Evolutionary conservation across 2,888 invertebrate species (phyloP), one percentile per base, ranked within the genome.

Genomic region (Ethmia dodecea): DNA sequence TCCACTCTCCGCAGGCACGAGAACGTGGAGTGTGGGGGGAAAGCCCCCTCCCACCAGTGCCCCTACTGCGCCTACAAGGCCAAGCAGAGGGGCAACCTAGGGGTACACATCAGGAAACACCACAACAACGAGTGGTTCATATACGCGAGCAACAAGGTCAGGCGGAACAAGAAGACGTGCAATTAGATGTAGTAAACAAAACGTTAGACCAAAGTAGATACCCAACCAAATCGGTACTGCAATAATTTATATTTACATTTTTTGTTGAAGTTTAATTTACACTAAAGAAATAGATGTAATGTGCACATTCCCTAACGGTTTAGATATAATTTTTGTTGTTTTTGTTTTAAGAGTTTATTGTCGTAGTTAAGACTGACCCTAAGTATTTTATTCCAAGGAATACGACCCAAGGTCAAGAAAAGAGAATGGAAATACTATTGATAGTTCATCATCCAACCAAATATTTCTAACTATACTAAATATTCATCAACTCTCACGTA

Each of bases 1-100:
- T 94, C 94, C 31, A 94, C 94, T 40, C 88, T 94, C 86, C 88
- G 93, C 8, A 89, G 93, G 3, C 94, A 94, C 79, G 94, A 93
- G 75, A 92, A 91, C 83, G 93, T 94, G 43, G 94, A 94, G 75
- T 94, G 94, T 75, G 93, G 94, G 28, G 94, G 93, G 45, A 94
- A 94, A 68, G 92, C 93, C 45, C 94, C 94, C 0, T 89, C 92
- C 43, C 94, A 94, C 77, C 92, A 93, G 45, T 94, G 94, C 59
- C 92, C 93, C 8, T 90, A 92, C 66, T 94, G 94, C 77, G 87
- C 91, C 13, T 93, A 93, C 81, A 88, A 89, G 57, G 94, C 94
- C 43, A 93, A 94, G 61, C 94, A 94, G 68, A 88, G 94, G 33
- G 94, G 94, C 52, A 94, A 94, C 79, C 87, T 94, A 14, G 92